Evolutionary conservation across 2,888 invertebrate genomes (phyloP), one percentile per base, ranked within the genome.

Genomic region (Aphidius colemani): DNA sequence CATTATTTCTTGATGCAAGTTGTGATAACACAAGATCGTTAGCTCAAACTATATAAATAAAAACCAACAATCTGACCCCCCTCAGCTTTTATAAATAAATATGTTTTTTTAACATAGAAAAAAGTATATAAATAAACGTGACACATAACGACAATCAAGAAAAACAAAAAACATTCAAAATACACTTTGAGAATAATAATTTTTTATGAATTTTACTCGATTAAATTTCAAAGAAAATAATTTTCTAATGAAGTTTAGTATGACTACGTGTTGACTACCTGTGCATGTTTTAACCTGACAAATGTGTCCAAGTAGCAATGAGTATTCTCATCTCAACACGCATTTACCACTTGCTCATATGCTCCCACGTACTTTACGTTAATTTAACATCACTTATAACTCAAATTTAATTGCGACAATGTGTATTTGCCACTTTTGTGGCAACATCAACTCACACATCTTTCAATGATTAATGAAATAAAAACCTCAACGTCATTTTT

Each of bases 1-100:
- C 75, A 75, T 77, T 78, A 78, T 76, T 75, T 75, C 70, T 72
- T 71, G 76, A 75, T 77, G 72, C 69, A 65, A 66, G 70, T 68
- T 30, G 40, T 53, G 77, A 77, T 76, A 76, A 72, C 30, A 57
- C 46, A 11, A 60, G 70, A 72, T 75, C 74, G 76, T 76, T 75
- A 75, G 70, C 66, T 66, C 63, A 70, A 66, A 64, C 59, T 64
- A 68, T 65, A 71, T 67, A 68, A 40, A 45, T 46, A 3, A 46
- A 46, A 8, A 1, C 13, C 13, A 18, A 18, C 60, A 55, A 61
- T 59, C 67, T 66, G 65, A 59, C 59, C 61, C 67, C 50, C 44
- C 39, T 44, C 48, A 55, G 41, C 7, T 30, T 30, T 30, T 30
- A 3, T 30, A 30, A 0, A 30, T 30, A 30, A 30, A 30, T 30